Evolutionary conservation across 2,797 vertebrate genomes (phyloP).

Genomic region (Mastacembelus armatus): DNA sequence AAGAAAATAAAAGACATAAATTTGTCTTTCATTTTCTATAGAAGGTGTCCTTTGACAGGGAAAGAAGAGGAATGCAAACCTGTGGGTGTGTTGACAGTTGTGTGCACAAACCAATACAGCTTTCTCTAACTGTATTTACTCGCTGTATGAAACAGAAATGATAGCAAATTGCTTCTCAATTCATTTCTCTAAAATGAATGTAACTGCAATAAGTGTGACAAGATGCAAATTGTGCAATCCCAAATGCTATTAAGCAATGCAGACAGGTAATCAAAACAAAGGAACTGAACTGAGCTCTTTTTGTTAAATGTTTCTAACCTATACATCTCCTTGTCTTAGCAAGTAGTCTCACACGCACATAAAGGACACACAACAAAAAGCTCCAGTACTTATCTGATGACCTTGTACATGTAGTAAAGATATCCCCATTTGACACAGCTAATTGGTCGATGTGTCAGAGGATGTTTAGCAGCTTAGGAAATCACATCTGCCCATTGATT

Average conservation of each 20-base stretch:
- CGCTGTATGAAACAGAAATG: constrained; percentile 34
- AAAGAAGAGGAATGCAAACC: constrained; percentile 53
- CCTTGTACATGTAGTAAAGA: constrained; percentile 72
- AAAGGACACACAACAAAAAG: constrained; percentile 24
- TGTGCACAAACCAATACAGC: constrained; percentile 17
- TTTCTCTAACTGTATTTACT: constrained; percentile 46
- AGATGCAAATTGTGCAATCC: constrained; percentile 60
- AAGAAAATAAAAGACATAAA: constrained; percentile 37
- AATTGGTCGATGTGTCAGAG: constrained; percentile 80
- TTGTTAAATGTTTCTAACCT: constrained; percentile 46
- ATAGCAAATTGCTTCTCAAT: constrained; percentile 53
- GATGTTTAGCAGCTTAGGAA: constrained; percentile 82
- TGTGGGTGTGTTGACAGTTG: constrained; percentile 32
- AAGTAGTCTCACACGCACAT: neutral
- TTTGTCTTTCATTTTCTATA: constrained; percentile 37
- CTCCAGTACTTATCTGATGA: constrained; percentile 68
- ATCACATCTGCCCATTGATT: constrained; percentile 81
- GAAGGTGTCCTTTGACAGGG: constrained; percentile 47
- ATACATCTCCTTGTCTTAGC: constrained; percentile 38
- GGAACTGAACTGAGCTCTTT: constrained; percentile 28
- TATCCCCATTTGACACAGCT: constrained; percentile 79
- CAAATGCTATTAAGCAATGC: constrained; percentile 58
- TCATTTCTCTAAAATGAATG: constrained; percentile 54
- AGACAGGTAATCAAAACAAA: constrained; percentile 62
- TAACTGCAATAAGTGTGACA: constrained; percentile 51